These are phyloP conservation scores for Hemiscyllium ocellatum DNA, from an alignment of 2,113 vertebrate genomes.

Conservation along the genomic window DNA sequence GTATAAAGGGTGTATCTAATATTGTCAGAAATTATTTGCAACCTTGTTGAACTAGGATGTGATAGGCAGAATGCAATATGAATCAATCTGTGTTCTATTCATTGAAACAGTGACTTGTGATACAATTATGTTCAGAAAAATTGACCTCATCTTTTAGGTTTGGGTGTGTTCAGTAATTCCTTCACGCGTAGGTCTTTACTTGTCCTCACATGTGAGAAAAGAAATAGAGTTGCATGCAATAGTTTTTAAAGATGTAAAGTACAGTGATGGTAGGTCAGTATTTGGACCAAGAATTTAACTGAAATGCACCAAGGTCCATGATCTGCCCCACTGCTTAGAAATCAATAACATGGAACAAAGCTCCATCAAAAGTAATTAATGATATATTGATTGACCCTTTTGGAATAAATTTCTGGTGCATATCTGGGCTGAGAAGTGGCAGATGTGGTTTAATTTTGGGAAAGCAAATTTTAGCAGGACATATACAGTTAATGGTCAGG, in stretches of 20 bases:
- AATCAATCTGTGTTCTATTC: not conserved
- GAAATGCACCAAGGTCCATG: not conserved
- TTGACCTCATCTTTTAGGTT: not conserved
- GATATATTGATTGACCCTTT: not conserved
- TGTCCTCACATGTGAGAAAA: not conserved
- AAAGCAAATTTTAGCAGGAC: no score
- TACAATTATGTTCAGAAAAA: not conserved
- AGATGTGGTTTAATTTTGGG: no score
- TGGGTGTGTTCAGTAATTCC: not conserved
- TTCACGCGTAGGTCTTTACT: not conserved
- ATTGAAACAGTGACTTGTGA: not conserved
- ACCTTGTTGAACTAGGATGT: not conserved
- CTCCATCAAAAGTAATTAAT: not conserved
- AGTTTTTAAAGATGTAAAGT: not conserved
- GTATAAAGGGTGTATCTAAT: not conserved
- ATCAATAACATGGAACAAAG: slow-evolving; percentile 1
- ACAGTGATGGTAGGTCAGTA: not conserved
- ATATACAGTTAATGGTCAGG: no score
- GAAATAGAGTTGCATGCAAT: no score
- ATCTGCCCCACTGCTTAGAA: not conserved
- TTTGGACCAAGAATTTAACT: not conserved
- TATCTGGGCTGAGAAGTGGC: no score
- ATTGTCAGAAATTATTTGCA: not conserved
- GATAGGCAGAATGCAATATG: not conserved
- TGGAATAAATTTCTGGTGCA: not conserved